These are phyloP conservation scores for Patiria miniata DNA, from an alignment of 35 echinoderm and acorn worm species.

Conservation along the genomic window DNA sequence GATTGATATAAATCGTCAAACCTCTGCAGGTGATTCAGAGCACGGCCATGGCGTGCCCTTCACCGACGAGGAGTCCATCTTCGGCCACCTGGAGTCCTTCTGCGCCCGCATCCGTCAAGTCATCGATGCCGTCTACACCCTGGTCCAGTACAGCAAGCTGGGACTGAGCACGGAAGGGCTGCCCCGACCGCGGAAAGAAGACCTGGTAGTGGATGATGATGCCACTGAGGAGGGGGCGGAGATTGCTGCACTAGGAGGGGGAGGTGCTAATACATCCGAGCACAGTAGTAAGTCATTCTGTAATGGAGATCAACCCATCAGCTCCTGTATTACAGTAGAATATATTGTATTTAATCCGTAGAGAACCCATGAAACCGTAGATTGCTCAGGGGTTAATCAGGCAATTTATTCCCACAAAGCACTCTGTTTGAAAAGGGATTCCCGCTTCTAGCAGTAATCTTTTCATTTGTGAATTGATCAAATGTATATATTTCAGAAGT, in stretches of 20 bases:
- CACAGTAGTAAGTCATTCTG: neutral
- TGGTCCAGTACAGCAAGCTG: conserved; percentile 94
- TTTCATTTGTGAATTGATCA: too few relatives aligned
- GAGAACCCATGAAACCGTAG: too few relatives aligned
- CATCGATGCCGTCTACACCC: conserved; percentile 79
- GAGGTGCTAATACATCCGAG: neutral
- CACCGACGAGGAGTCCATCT: conserved; percentile 97
- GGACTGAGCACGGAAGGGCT: conserved; percentile 75
- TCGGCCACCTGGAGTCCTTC: conserved; percentile 96
- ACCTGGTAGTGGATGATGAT: conserved; percentile 77
- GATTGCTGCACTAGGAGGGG: conserved; percentile 15
- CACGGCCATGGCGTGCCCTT: conserved; percentile 86
- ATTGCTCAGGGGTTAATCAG: too few relatives aligned
- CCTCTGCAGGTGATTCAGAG: conserved; percentile 66
- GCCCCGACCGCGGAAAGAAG: conserved; percentile 80
- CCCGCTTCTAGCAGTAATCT: too few relatives aligned
- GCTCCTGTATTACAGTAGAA: too few relatives aligned
- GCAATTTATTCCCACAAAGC: too few relatives aligned
- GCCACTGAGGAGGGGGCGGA: conserved; percentile 52
- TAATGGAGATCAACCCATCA: neutral
- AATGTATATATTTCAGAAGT: too few relatives aligned
- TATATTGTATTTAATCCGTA: too few relatives aligned
- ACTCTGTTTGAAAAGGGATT: too few relatives aligned
- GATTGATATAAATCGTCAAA: too few relatives aligned
- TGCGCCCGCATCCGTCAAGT: conserved; percentile 81